Base-by-base conservation (phyloP, 2,113 vertebrate species). In the Hirundichthys speculiger region DNA sequence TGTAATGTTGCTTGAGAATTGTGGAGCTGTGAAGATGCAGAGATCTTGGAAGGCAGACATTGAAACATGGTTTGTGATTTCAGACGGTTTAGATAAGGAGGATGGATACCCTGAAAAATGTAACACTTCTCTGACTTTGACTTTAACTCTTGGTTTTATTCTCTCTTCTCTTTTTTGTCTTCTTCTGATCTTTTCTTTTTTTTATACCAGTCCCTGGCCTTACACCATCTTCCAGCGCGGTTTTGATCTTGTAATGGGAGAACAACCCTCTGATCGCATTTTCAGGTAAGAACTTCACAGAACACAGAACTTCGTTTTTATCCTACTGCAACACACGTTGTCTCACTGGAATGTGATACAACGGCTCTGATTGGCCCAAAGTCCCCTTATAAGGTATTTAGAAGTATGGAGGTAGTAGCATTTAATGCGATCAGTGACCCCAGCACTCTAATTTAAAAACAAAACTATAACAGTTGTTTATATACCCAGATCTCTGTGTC, bases 221-320 rank as follows among this genome's bases (percentile, higher is more conserved):
- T 99, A 99, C 83, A 99, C 97, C 56, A 96, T 99, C 92, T 99
- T 99, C 91, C 98, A 99, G 87, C 95, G 97, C 0, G 98, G 98
- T 61, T 99, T 99, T 82, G 98, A 99, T 92, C 89, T 99, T 88
- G 98, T 98, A 83, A 93, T 99, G 92, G 98, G 98, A 2, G 98
- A 99, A 86, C 98, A 99, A 75, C 97, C 98, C 5, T 98, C 98
- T 3, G 98, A 99, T 93, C 98, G 98, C 84, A 99, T 99, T 84
- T 99, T 99, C 92, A 95, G 98, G 98, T 99, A 88, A 93, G 11
- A 77, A 72, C 67, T 74, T 73, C 51, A 79, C 41, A 78, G 50
- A 82, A 82, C 51, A 79, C 41, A 78, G 50, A 82, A 82, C 68
- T 71, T 60, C 73, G 24, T 69, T 84, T 27, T 79, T 34, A 45